Percentiles rank a stretch among this genome's conserved stretches.
Conservation (phyloP, 1,140 invertebrate genomes). For the Mycetomoellerius zeteki region DNA sequence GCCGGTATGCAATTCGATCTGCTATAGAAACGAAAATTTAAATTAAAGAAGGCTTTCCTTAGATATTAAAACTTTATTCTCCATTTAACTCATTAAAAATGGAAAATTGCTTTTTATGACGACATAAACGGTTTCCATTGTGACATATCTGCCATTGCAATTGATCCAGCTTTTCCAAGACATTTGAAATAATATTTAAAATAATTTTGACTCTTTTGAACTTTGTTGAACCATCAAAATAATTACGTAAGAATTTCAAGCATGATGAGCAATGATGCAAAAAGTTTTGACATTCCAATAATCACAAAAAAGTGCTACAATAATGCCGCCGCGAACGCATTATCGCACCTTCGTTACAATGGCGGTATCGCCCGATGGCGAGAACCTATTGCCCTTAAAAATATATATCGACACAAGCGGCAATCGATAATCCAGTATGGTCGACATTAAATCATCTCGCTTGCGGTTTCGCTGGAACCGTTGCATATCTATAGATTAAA, state of each 20-base stretch:
- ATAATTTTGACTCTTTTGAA: not conserved
- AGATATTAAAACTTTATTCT: slow-evolving; percentile 4
- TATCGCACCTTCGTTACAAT: slow-evolving; percentile 39
- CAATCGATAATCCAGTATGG: slow-evolving; percentile 46
- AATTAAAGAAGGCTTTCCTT: not conserved
- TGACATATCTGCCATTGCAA: not conserved
- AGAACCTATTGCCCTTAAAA: slow-evolving; percentile 52
- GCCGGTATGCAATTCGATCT: not conserved
- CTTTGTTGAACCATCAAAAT: too few species aligned
- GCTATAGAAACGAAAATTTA: not conserved
- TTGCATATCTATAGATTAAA: slow-evolving; percentile 30
- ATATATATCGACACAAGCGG: slow-evolving; percentile 28
- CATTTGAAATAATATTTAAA: slow-evolving; percentile 9
- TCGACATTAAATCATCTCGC: slow-evolving; percentile 47
- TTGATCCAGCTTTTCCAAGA: not conserved
- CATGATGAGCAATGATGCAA: too few species aligned
- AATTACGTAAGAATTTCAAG: too few species aligned
- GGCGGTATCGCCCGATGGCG: slow-evolving; percentile 15
- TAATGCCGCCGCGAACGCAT: slow-evolving; percentile 7
- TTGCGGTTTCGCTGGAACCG: not conserved
- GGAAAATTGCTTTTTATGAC: not conserved
- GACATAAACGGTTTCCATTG: not conserved
- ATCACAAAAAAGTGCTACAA: slow-evolving; percentile 22
- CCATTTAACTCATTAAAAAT: slow-evolving; percentile 6
- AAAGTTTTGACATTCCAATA: too few species aligned